Evolutionary conservation across 1,140 invertebrate species (phyloP), one percentile per base, ranked within the genome.

Genomic region (Hyphantria cunea): DNA sequence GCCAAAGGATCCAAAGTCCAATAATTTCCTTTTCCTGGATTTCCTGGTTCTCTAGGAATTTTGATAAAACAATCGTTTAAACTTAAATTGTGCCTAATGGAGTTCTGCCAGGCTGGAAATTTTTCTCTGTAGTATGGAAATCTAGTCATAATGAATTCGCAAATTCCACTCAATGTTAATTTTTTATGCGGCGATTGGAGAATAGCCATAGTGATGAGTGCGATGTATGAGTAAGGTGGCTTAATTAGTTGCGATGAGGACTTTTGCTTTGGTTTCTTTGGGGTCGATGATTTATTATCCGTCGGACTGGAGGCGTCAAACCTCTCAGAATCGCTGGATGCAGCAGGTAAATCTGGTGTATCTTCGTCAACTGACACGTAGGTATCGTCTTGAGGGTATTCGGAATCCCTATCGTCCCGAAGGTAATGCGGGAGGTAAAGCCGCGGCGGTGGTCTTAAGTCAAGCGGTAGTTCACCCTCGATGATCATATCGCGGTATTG

Each of bases 21-120:
- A 89, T 99, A 99, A 82, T 99, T 99, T 0, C 99, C 99, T 79
- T 99, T 99, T 0, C 98, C 98, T 0, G 99, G 99, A 83, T 99
- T 99, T 0, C 98, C 98, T 0, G 98, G 98, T 84, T 99, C 98
- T 4, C 99, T 92, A 0, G 99, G 98, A 45, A 99, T 98, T 91
- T 99, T 99, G 13, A 99, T 96, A 89, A 99, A 99, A 81, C 99
- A 99, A 86, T 99, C 99, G 90, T 99, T 99, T 39, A 99, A 91
- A 9, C 96, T 98, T 10, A 99, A 91, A 89, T 99, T 99, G 90
- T 99, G 98, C 47, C 98, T 93, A 68, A 99, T 99, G 0, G 96
- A 98, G 86, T 99, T 99, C 88, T 98, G 97, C 97, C 97, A 98
- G 4, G 96, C 96, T 6, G 97, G 98, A 84, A 98, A 98, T 90